Percentiles rank a stretch among this genome's conserved stretches.
Conservation (phyloP, 2,797 vertebrate species). For the Calcarius lapponicus region DNA sequence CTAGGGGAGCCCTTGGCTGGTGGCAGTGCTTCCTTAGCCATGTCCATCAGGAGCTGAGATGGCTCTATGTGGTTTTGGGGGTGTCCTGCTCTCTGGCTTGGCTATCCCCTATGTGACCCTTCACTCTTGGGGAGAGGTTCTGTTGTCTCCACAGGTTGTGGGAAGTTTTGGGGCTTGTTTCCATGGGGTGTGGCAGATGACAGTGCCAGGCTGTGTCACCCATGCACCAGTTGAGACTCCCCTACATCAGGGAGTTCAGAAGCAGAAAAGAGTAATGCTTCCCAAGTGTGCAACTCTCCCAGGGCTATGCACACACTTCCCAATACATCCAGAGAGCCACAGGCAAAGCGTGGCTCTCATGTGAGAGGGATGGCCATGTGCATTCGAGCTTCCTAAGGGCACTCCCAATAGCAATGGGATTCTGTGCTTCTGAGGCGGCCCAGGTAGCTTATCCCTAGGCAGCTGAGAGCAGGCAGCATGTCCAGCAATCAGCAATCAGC, state of each 20-base stretch:
- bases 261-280: background rate
- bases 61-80: rapidly evolving
- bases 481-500: background rate
- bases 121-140: background rate
- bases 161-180: background rate
- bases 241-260: background rate
- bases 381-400: rapidly evolving
- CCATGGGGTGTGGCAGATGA: background rate
- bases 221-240: background rate
- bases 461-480: background rate
- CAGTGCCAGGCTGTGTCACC: background rate
- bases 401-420: background rate
- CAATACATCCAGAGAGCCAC: background rate
- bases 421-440: background rate
- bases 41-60: background rate
- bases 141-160: background rate
- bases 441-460: background rate
- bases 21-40: background rate
- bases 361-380: background rate
- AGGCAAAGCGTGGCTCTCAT: rapidly evolving
- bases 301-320: background rate
- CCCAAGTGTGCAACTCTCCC: background rate
- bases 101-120: rapidly evolving
- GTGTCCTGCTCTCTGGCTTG: background rate
- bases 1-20: background rate